Base-by-base conservation (phyloP, 92 coral and sea anemone species). In the Phenganax subtilis region DNA sequence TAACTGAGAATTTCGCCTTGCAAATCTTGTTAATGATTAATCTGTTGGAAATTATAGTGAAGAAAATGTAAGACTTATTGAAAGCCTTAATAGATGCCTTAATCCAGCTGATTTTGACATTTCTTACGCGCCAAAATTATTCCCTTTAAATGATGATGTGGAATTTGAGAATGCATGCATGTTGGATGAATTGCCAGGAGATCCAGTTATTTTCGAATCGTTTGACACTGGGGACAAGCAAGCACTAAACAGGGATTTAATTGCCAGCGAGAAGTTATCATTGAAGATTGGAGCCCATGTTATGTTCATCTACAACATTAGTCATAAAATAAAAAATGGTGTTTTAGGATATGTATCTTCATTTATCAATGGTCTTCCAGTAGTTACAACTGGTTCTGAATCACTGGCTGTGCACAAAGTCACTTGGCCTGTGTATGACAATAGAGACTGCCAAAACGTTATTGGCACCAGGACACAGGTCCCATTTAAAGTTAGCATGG, bases 121-220 rank as follows among this genome's bases (percentile, higher is more conserved):
- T 63, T 8, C 52, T 0, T 87, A 66, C 28, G 71, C 81, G 12
- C 89, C 90, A 1, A 28, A 86, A 51, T 54, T 89, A 0, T 86
- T 55, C 17, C 75, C 86, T 5, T 67, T 68, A 7, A 89, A 89
- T 58, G 88, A 89, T 72, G 92, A 89, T 61, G 84, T 85, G 3
- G 89, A 88, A 55, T 88, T 16, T 76, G 68, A 62, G 1, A 85
- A 85, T 37, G 69, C 66, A 68, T 54, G 63, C 9, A 54, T 64
- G 17, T n/a, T 87, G 54, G 87, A 85, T 5, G 17, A 16, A 1
- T 27, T 85, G 16, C 79, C 86, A 0, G 89, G 87, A 12, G 59
- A 88, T 10, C 54, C 30, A 8, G 59, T 81, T 25, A 7, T 75
- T 15, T 88, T 82, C 53, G 8, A 82, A 7, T 82, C 90, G 7